phyloP scores from a whole-genome alignment of 2,888 invertebrate species.

The Sussaba pulchella region DNA sequence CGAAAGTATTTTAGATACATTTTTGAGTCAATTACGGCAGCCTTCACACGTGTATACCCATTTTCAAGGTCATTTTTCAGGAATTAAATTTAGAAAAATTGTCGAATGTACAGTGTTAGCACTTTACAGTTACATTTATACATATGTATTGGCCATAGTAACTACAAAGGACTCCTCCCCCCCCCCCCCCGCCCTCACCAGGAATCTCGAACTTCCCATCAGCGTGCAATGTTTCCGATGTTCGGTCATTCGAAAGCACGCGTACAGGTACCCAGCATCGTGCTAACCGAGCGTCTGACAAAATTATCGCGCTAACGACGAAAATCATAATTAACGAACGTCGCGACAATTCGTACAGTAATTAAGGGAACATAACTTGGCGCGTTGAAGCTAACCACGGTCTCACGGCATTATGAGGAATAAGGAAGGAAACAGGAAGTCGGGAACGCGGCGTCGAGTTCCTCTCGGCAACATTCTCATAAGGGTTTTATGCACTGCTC shows the following conservation, averaged over 20 bases:
- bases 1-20: too few species aligned
- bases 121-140: too few species aligned
- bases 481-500: conserved; percentile 16
- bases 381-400: conserved; percentile 24
- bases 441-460: background rate
- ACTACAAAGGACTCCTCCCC: too few species aligned
- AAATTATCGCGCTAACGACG: conserved; percentile 51
- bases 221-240: background rate
- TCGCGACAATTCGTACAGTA: conserved; percentile 48
- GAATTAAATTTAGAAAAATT: too few species aligned
- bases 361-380: conserved; percentile 57
- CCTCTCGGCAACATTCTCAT: background rate
- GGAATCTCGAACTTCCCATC: background rate
- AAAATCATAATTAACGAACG: conserved; percentile 55
- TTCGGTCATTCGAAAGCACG: conserved; percentile 4
- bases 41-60: too few species aligned
- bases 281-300: background rate
- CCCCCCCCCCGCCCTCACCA: background rate
- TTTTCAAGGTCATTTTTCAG: too few species aligned
- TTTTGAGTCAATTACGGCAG: too few species aligned
- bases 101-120: too few species aligned
- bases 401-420: background rate
- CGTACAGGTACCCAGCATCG: background rate
- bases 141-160: too few species aligned
- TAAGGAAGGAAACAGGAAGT: background rate